Percentiles rank a stretch among this genome's conserved stretches.
Evolutionary conservation across 2,888 invertebrate species (phyloP).

Genomic region (Apodemia hepburni): DNA sequence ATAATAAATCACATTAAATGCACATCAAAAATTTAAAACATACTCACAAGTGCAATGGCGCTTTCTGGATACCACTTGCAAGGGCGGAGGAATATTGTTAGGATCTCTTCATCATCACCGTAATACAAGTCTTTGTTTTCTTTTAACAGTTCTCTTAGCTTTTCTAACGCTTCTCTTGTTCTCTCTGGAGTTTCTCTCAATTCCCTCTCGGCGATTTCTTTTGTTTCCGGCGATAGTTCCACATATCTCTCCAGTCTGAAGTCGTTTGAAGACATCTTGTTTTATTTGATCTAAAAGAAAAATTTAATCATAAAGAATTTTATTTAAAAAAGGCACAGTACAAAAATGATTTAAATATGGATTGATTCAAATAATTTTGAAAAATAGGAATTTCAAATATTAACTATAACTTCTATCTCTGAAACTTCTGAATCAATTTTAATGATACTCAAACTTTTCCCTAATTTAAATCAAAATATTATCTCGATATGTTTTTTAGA

Average conservation of each 20-base stretch:
- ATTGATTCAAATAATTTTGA: too few species aligned
- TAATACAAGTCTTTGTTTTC: constrained; percentile 84
- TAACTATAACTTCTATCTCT: too few species aligned
- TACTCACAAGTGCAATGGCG: constrained; percentile 87
- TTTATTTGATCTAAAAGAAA: constrained; percentile 39
- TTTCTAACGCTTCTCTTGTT: constrained; percentile 79
- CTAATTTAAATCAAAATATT: too few species aligned
- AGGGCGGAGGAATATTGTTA: constrained; percentile 89
- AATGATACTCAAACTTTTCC: too few species aligned
- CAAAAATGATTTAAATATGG: too few species aligned
- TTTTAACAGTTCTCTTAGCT: constrained; percentile 82
- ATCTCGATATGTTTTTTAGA: too few species aligned
- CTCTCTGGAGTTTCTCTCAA: constrained; percentile 86
- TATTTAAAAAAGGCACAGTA: too few species aligned
- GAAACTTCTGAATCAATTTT: too few species aligned
- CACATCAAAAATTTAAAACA: background rate
- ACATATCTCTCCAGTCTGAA: constrained; percentile 81
- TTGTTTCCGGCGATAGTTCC: constrained; percentile 79
- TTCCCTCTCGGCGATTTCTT: constrained; percentile 81
- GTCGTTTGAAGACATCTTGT: constrained; percentile 59
- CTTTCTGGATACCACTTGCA: constrained; percentile 92
- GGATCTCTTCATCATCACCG: constrained; percentile 87
- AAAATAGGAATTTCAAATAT: too few species aligned
- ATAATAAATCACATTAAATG: too few species aligned
- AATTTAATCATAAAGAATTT: too few species aligned